These are phyloP conservation scores for Synanceia verrucosa DNA, from an alignment of 2,797 vertebrate species.

Conservation along the genomic window DNA sequence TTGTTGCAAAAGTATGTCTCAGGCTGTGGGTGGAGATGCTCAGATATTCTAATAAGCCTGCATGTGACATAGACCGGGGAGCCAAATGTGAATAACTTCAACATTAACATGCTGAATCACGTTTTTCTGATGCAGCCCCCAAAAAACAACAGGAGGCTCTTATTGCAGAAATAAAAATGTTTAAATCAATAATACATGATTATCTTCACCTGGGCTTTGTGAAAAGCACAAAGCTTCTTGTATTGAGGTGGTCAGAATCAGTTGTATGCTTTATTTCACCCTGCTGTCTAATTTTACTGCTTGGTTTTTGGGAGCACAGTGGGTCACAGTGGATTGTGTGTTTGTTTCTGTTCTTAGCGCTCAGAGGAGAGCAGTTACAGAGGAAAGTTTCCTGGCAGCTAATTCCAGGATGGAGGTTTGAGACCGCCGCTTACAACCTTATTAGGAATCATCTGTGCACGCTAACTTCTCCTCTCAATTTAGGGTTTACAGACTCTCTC, in stretches of 20 bases:
- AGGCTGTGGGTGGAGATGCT: not conserved
- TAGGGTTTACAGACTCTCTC: slow-evolving; percentile 67
- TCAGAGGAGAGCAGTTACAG: slow-evolving; percentile 66
- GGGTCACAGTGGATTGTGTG: slow-evolving; percentile 55
- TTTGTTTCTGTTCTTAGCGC: slow-evolving; percentile 75
- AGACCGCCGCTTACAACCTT: slow-evolving; percentile 82
- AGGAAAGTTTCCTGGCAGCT: slow-evolving; percentile 84
- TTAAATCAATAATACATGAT: not conserved
- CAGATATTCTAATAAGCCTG: too few relatives aligned
- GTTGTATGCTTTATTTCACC: slow-evolving; percentile 5
- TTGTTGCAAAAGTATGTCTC: not conserved
- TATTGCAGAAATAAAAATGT: not conserved
- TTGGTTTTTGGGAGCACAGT: slow-evolving; percentile 47
- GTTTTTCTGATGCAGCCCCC: not conserved
- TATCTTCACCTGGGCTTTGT: not conserved
- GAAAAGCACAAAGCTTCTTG: too few relatives aligned
- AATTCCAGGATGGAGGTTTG: slow-evolving; percentile 67
- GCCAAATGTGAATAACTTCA: too few relatives aligned
- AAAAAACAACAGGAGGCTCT: not conserved
- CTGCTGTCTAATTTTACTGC: slow-evolving; percentile 48
- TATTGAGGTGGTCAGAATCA: slow-evolving; percentile 8
- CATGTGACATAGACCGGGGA: too few relatives aligned
- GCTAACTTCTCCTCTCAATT: slow-evolving; percentile 71
- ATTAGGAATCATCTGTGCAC: slow-evolving; percentile 84
- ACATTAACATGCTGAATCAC: too few relatives aligned